Percentiles rank a stretch among this genome's conserved stretches.
Evolutionary conservation across 2,113 vertebrate genomes (phyloP).

Genomic region (Ctenomys sociabilis): DNA sequence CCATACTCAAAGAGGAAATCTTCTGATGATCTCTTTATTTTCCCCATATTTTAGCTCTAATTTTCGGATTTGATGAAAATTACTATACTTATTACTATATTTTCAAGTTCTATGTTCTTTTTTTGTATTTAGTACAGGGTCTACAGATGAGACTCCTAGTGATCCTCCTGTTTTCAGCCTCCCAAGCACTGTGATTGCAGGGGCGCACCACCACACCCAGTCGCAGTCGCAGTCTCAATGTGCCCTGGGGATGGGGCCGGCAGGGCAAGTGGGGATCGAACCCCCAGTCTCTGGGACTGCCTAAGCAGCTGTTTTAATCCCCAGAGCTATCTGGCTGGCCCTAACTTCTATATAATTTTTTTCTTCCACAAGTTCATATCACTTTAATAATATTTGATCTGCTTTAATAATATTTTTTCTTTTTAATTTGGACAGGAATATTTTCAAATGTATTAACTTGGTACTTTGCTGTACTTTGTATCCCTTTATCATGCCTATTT

Average conservation of each 20-base stretch:
- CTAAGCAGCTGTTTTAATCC: too few species aligned
- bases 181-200: too few species aligned
- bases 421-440: neutral
- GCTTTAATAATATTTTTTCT: neutral
- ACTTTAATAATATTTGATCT: neutral
- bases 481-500: neutral
- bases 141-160: too few species aligned
- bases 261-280: too few species aligned
- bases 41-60: neutral
- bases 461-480: neutral
- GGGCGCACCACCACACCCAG: too few species aligned
- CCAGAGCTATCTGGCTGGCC: too few species aligned
- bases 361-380: neutral
- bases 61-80: neutral
- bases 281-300: too few species aligned
- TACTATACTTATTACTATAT: neutral
- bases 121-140: neutral
- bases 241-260: too few species aligned
- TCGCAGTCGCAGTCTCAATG: too few species aligned
- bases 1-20: neutral
- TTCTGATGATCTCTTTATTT: neutral
- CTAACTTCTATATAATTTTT: neutral
- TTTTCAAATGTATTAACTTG: neutral
- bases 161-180: too few species aligned
- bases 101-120: neutral